These are phyloP conservation scores for Drosophila putrida DNA, from an alignment of 2,888 invertebrate species.

Conservation along the genomic window DNA sequence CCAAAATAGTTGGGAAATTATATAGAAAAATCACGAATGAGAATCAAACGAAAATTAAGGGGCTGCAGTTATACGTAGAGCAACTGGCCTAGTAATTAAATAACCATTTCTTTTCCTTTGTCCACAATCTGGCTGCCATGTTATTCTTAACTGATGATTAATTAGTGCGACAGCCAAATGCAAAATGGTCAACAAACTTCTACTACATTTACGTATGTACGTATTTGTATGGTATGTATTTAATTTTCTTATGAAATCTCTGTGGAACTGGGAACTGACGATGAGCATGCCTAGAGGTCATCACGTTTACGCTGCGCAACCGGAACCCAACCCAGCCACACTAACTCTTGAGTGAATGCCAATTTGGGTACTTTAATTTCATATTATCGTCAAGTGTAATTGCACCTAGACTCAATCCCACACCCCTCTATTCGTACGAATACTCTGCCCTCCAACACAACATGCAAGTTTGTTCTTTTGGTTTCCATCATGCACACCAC, in stretches of 20 bases:
- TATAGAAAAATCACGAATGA: constrained; percentile 65
- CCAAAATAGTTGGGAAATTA: constrained; percentile 61
- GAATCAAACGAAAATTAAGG: constrained; percentile 14
- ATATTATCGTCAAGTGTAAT: constrained; percentile 70
- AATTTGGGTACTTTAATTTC: constrained; percentile 70
- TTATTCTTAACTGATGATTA: constrained; percentile 75
- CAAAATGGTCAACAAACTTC: constrained; percentile 28
- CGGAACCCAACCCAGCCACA: constrained; percentile 39
- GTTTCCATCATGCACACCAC: constrained; percentile 15
- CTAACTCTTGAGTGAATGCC: constrained; percentile 59
- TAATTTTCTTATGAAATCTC: constrained; percentile 71
- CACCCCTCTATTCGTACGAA: background rate
- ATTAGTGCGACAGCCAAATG: constrained; percentile 63
- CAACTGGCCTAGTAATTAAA: constrained; percentile 52
- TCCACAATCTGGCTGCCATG: constrained; percentile 60
- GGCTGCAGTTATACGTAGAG: constrained; percentile 24
- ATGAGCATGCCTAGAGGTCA: constrained; percentile 69
- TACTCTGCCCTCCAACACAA: constrained; percentile 10
- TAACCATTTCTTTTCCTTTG: constrained; percentile 55
- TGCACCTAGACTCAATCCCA: constrained; percentile 50
- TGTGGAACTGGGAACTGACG: constrained; percentile 18
- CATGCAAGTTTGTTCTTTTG: constrained; percentile 53
- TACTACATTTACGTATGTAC: background rate
- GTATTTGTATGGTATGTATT: constrained; percentile 28
- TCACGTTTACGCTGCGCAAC: constrained; percentile 47